Evolutionary conservation across 1,140 invertebrate genomes (phyloP), one percentile per base, ranked within the genome.

Genomic region (Parapsyche elsis): DNA sequence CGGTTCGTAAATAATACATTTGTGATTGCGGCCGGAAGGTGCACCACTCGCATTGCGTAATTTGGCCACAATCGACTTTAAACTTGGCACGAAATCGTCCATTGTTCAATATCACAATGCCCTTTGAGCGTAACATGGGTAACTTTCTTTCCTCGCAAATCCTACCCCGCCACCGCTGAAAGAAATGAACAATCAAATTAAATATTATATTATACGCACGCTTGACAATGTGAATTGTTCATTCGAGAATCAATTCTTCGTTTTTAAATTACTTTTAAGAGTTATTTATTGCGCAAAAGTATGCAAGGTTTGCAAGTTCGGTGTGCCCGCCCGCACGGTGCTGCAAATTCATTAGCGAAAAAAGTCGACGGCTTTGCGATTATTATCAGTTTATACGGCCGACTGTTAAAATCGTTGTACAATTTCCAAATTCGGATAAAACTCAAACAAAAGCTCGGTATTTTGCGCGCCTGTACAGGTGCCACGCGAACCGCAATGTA

Each of bases 71-170:
- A 44, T 67, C 71, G 49, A 23, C 46, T 59, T 80, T 74, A 80
- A 74, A 80, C 71, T 80, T 80, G 61, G 53, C 78, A 76, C 46
- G 53, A 26, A 76, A 59, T 59, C 12, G 73, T 24, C 45, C 49
- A 76, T 76, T 76, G 73, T 76, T 49, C 73, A 76, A 45, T 59
- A 76, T 59, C 73, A 76, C 73, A 76, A 76, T 76, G 26, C 49
- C 53, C 53, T 57, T 59, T 49, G 44, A 19, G 61, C 19, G 49
- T 14, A 53, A 53, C 16, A 53, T 14, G 12, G 61, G 5, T 1
- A 67, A 67, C 19, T 57, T 57, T 57, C 53, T 21, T 57, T 21
- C 53, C 30, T 38, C 30, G 30, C 30, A 38, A 38, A 1, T 38
- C 30, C 30, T 38, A 38, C 30, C 30, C 30, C 30, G 30, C 30